Base-by-base conservation (phyloP, 2,113 vertebrate species). In the Nesogale talazaci region DNA sequence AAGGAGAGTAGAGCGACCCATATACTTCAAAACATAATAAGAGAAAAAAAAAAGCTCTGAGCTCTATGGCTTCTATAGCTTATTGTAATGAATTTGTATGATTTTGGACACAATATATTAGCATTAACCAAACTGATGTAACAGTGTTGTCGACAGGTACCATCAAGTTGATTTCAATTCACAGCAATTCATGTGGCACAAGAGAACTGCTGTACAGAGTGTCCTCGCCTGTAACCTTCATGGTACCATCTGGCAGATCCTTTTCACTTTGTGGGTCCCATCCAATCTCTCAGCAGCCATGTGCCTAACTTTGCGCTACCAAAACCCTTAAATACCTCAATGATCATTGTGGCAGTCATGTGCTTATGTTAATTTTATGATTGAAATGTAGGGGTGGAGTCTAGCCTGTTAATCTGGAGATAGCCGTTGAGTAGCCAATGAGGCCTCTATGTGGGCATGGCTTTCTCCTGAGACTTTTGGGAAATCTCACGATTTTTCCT, bases 101-200 rank as follows among this genome's bases (percentile, higher is more conserved):
- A 67, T 27, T 82, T 6, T 46, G 83, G 40, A 86, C n/a, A 1
- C 38, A 6, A 40, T 85, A 52, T n/a, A 76, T 40, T 67, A 40
- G 6, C 16, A 84, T 88, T 89, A 89, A 79, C 17, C 40, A 90
- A 76, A 80, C 72, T 29, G 75, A 75, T 16, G 16, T 76, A 86
- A 78, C 19, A 78, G 86, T 14, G 19, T 42, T 42, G 67, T 70
- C 16, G 57, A 2, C 22, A 61, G 59, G 59, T 70, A 19, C 69
- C n/a, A 70, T 36, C n/a, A 36, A 70, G 69, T 70, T 17, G 34
- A 20, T 70, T 70, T 70, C 17, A 10, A 70, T n/a, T 34, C 69
- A n/a, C 7, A 16, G n/a, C 31, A 70, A 36, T 6, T 31, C 17
- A 34, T 70, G 69, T 70, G 69, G 34, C 69, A 70, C 15, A 34